Evolutionary conservation across 2,888 invertebrate genomes (phyloP).

Genomic region (Pyrochroa serraticornis): DNA sequence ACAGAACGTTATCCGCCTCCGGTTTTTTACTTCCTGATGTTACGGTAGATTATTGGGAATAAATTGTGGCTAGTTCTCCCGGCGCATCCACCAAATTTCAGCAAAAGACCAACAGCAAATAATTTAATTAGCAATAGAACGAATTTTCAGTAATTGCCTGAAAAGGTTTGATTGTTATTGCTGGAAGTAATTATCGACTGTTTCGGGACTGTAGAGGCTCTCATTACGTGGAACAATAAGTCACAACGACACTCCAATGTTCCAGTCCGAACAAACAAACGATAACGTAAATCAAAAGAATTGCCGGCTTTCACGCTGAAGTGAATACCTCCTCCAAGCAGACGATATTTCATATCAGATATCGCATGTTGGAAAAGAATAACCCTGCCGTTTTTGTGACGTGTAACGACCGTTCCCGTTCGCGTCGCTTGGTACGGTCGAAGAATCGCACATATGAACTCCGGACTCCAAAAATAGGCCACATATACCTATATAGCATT

Average conservation of each 20-base stretch:
- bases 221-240: conserved; percentile 45
- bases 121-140: too few relatives aligned
- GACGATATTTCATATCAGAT: conserved; percentile 47
- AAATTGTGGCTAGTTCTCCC: too few relatives aligned
- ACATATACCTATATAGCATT: too few relatives aligned
- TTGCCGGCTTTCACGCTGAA: conserved; percentile 49
- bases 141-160: too few relatives aligned
- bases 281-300: conserved; percentile 52
- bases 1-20: too few relatives aligned
- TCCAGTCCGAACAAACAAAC: conserved; percentile 50
- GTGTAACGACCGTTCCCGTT: conserved; percentile 42
- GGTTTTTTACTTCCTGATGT: too few relatives aligned
- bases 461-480: too few relatives aligned
- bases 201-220: conserved; percentile 17
- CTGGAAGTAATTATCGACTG: neutral
- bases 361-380: conserved; percentile 47
- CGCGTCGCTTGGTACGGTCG: conserved; percentile 44
- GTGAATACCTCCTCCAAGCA: conserved; percentile 47
- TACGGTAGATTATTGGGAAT: too few relatives aligned
- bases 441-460: conserved; percentile 6
- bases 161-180: too few relatives aligned
- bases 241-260: conserved; percentile 41
- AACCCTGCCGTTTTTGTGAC: conserved; percentile 45
- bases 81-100: too few relatives aligned
- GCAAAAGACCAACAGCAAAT: too few relatives aligned